Evolutionary conservation across 2,797 vertebrate species (phyloP).

Genomic region (Spheniscus humboldti): DNA sequence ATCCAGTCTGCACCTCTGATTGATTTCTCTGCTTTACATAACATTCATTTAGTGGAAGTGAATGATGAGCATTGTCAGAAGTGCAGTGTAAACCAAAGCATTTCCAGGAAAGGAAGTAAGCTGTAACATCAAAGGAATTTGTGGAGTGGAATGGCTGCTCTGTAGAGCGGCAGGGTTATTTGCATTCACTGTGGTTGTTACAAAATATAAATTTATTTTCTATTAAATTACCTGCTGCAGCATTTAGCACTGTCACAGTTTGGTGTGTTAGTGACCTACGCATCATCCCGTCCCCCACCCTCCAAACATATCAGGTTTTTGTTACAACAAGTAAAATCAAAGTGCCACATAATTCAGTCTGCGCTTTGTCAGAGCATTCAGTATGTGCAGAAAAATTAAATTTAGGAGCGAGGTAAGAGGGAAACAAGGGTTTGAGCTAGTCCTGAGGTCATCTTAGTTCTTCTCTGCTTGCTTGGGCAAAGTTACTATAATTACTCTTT

Average conservation of each 20-base stretch:
- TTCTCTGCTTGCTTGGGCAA: slow-evolving; percentile 8
- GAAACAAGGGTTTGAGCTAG: slow-evolving; percentile 40
- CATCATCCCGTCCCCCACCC: not conserved
- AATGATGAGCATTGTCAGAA: slow-evolving; percentile 40
- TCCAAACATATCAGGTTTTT: not conserved
- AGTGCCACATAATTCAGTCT: slow-evolving; percentile 26
- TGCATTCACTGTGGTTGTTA: not conserved
- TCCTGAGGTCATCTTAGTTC: slow-evolving; percentile 43
- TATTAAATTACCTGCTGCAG: not conserved
- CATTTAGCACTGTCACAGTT: not conserved
- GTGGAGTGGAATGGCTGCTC: not conserved
- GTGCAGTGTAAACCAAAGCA: not conserved
- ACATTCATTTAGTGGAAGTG: slow-evolving; percentile 26
- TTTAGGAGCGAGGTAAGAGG: slow-evolving; percentile 42
- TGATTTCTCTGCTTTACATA: slow-evolving; percentile 19
- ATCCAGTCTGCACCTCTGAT: not conserved
- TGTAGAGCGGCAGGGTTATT: not conserved
- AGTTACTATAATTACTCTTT: slow-evolving; percentile 35
- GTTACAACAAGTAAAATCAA: not conserved
- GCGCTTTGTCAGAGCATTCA: not conserved
- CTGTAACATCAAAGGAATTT: slow-evolving; percentile 10
- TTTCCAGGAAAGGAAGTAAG: slow-evolving; percentile 19
- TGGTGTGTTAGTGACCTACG: not conserved
- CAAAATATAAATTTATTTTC: not conserved
- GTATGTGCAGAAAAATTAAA: slow-evolving; percentile 49